These are phyloP conservation scores for Spodoptera littoralis DNA, from an alignment of 2,888 invertebrate genomes.

Conservation along the genomic window DNA sequence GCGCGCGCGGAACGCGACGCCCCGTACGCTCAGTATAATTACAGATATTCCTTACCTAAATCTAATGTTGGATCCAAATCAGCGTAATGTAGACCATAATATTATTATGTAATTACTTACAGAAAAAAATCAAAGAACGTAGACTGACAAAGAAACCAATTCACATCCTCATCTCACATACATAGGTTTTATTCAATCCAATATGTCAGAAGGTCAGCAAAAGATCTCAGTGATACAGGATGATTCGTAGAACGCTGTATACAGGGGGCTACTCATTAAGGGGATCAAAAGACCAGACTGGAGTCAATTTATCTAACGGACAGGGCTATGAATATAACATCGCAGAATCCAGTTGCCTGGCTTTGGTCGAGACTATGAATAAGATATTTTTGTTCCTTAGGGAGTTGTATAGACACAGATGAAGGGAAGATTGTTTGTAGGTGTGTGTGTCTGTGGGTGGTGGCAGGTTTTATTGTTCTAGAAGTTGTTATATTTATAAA, in stretches of 20 bases:
- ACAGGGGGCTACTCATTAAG: constrained; percentile 24
- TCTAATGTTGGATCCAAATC: no score
- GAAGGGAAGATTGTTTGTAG: constrained; percentile 1
- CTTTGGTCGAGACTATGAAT: constrained; percentile 34
- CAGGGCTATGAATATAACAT: constrained; percentile 36
- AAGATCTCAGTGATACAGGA: constrained; percentile 14
- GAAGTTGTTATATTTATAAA: no score
- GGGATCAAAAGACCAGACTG: constrained; percentile 29
- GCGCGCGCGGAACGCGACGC: no score
- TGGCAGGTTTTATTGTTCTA: not conserved
- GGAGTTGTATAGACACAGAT: not conserved
- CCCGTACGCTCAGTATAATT: no score
- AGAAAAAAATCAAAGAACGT: constrained; percentile 11
- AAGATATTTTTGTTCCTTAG: constrained; percentile 15
- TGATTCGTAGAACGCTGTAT: constrained; percentile 6
- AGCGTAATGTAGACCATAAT: constrained; percentile 10
- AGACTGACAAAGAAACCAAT: constrained; percentile 10
- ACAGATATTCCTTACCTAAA: no score
- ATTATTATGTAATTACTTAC: constrained; percentile 3
- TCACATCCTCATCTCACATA: constrained; percentile 7
- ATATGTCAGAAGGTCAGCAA: constrained; percentile 10
- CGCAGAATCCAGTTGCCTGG: constrained; percentile 8
- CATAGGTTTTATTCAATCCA: constrained; percentile 14
- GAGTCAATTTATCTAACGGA: constrained; percentile 24
- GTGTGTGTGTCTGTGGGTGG: not conserved